These are phyloP conservation scores for Eurosta solidaginis DNA, from an alignment of 1,140 invertebrate genomes.

Conservation along the genomic window DNA sequence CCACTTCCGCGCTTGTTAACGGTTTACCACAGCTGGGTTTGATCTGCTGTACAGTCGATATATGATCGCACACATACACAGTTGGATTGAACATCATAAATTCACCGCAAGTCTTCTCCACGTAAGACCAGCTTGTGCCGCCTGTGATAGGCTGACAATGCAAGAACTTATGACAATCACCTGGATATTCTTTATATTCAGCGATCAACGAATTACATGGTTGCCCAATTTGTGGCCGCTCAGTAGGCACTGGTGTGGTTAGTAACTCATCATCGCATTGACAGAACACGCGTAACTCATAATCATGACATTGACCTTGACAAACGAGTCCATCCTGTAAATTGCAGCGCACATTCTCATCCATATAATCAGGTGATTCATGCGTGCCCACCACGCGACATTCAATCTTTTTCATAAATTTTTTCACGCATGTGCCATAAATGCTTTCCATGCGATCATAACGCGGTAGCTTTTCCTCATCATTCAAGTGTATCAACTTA, in stretches of 20 bases:
- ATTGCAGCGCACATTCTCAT: slow-evolving; percentile 75
- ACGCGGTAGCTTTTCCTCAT: slow-evolving; percentile 52
- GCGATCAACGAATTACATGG: slow-evolving; percentile 43
- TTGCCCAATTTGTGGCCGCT: slow-evolving; percentile 43
- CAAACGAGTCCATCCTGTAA: slow-evolving; percentile 74
- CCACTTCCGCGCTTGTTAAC: neutral
- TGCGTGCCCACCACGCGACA: slow-evolving; percentile 72
- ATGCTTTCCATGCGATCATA: slow-evolving; percentile 51
- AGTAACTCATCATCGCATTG: slow-evolving; percentile 62
- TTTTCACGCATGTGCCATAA: slow-evolving; percentile 46
- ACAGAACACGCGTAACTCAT: slow-evolving; percentile 75
- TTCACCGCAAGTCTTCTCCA: slow-evolving; percentile 66
- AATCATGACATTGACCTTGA: slow-evolving; percentile 66
- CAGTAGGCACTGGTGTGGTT: slow-evolving; percentile 35
- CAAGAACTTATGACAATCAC: slow-evolving; percentile 67
- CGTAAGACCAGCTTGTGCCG: slow-evolving; percentile 49
- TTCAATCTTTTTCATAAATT: slow-evolving; percentile 73
- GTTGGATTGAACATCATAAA: slow-evolving; percentile 68
- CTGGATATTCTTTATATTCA: slow-evolving; percentile 60
- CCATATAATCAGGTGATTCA: slow-evolving; percentile 68
- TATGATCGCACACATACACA: slow-evolving; percentile 68
- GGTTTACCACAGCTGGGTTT: slow-evolving; percentile 65
- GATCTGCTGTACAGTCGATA: slow-evolving; percentile 64
- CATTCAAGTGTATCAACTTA: slow-evolving; percentile 51
- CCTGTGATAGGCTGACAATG: slow-evolving; percentile 62